These are phyloP conservation scores for Strigamia maritima DNA, from an alignment of 2,888 invertebrate genomes.

Conservation along the genomic window DNA sequence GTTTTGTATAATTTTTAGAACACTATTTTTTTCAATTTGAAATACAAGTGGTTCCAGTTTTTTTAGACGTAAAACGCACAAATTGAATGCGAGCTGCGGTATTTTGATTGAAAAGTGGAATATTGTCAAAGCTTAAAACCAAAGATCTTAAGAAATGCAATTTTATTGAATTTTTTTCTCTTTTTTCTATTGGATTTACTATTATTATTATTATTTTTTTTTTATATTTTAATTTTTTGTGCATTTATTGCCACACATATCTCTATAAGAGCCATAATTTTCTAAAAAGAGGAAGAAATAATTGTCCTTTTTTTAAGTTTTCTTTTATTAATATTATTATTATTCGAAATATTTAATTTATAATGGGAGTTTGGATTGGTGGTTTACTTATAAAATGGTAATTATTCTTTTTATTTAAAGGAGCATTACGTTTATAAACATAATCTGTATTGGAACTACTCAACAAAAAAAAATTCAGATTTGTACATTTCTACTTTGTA, in stretches of 20 bases:
- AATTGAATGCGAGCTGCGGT: neutral
- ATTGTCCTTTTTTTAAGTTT: neutral
- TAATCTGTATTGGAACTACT: neutral
- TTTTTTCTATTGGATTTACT: too few species aligned
- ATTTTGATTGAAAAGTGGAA: neutral
- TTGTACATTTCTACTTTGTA: slow-evolving; percentile 19
- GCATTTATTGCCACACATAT: too few species aligned
- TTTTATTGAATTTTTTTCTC: too few species aligned
- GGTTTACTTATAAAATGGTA: neutral
- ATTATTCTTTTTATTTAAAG: neutral
- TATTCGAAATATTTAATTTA: neutral
- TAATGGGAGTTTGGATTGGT: slow-evolving; percentile 8
- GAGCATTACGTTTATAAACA: neutral
- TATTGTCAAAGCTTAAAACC: neutral
- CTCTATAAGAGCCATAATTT: too few species aligned
- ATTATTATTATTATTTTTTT: too few species aligned
- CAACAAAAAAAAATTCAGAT: neutral
- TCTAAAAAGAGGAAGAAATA: neutral
- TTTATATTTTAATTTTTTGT: too few species aligned
- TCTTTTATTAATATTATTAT: neutral
- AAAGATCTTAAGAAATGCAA: neutral
- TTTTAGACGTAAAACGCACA: neutral
- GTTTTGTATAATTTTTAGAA: neutral
- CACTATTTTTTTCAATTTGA: neutral
- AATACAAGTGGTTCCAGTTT: neutral